These are phyloP conservation scores for Anagrus nilaparvatae DNA, from an alignment of 1,140 invertebrate genomes.

Conservation along the genomic window DNA sequence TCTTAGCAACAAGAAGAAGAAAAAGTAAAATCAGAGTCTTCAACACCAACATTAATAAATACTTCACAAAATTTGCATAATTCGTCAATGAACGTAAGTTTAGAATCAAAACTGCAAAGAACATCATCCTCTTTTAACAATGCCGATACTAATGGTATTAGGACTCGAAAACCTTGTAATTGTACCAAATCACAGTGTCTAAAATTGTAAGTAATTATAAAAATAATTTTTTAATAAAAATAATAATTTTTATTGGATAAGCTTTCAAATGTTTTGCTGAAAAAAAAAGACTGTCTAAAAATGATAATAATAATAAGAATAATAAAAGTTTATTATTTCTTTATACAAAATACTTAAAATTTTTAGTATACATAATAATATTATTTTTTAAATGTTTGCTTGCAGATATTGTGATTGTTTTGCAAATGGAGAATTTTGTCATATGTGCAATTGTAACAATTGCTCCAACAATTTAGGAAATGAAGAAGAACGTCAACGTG, in stretches of 20 bases:
- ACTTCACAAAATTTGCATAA: constrained; percentile 30
- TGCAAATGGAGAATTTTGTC: constrained; percentile 98
- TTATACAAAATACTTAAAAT: no score
- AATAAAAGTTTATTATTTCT: no score
- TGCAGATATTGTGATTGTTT: constrained; percentile 96
- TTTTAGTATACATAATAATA: no score
- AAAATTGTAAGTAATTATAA: constrained; percentile 64
- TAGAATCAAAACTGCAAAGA: constrained; percentile 32
- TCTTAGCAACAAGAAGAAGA: constrained; percentile 27
- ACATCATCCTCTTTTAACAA: constrained; percentile 27
- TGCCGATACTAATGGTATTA: constrained; percentile 56
- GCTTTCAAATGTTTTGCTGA: no score
- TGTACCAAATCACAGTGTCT: constrained; percentile 98
- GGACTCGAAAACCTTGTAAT: constrained; percentile 91
- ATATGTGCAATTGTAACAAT: constrained; percentile 96
- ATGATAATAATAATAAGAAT: no score
- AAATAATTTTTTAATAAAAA: constrained; percentile 3
- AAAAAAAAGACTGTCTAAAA: no score
- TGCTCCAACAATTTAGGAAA: constrained; percentile 96
- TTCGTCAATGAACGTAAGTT: constrained; percentile 25
- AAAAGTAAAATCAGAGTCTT: constrained; percentile 30
- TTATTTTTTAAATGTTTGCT: constrained; percentile 19
- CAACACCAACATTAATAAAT: constrained; percentile 29
- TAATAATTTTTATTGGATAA: no score
- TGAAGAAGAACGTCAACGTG: constrained; percentile 88